Conservation (phyloP, 1,140 invertebrate species). For the Diorhabda elongata region DNA sequence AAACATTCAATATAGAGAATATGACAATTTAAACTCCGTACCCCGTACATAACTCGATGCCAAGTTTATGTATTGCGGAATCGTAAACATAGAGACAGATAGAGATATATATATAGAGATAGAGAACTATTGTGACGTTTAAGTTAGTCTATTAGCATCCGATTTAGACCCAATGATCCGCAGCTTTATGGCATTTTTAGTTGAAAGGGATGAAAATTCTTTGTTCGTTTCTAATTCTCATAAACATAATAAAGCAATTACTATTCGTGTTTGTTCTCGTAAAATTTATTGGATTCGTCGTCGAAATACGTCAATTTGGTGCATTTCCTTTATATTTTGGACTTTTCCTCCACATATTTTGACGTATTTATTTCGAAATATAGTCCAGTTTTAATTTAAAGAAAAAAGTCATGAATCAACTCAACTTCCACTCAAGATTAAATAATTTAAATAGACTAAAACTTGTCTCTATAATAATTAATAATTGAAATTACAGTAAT, state of each 20-base stretch:
- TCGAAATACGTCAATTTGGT: too few relatives aligned
- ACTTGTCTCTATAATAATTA: too few relatives aligned
- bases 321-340: too few relatives aligned
- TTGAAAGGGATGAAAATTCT: conserved; percentile 9
- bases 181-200: conserved; percentile 12
- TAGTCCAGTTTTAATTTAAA: too few relatives aligned
- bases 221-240: conserved; percentile 9
- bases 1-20: not conserved
- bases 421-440: too few relatives aligned
- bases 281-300: not conserved
- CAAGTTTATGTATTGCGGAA: conserved; percentile 26
- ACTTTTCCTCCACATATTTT: too few relatives aligned
- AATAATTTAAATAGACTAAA: too few relatives aligned
- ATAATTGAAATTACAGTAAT: too few relatives aligned
- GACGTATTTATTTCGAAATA: too few relatives aligned
- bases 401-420: too few relatives aligned
- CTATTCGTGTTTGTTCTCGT: conserved; percentile 12
- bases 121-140: conserved; percentile 15
- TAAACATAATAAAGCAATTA: conserved; percentile 17
- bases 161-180: conserved; percentile 15
- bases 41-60: conserved; percentile 20
- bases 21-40: not conserved
- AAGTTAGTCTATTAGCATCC: conserved; percentile 28
- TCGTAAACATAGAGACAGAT: conserved; percentile 11
- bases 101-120: conserved; percentile 16